phyloP scores from a whole-genome alignment of 1,140 invertebrate genomes.

The Apis dorsata region DNA sequence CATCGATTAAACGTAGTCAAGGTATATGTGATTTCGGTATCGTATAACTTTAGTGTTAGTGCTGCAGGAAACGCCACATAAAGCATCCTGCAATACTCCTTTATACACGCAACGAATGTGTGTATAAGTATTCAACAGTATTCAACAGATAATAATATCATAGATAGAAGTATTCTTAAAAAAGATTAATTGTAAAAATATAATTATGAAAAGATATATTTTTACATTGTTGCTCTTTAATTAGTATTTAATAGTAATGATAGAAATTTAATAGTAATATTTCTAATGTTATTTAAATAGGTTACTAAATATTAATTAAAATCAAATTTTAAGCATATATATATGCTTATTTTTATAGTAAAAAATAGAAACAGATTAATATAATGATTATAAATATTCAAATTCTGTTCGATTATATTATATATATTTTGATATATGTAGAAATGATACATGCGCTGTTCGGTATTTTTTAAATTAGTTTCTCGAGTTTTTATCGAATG shows the following conservation, averaged over 20 bases:
- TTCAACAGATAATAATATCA: slow-evolving; percentile 7
- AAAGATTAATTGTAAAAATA: not conserved
- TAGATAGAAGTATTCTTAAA: not conserved
- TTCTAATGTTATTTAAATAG: too few relatives aligned
- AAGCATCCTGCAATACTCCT: slow-evolving; percentile 22
- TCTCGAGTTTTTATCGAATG: not conserved
- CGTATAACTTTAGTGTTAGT: slow-evolving; percentile 36
- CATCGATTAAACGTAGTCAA: slow-evolving; percentile 46
- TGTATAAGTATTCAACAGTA: too few relatives aligned
- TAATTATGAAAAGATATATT: not conserved
- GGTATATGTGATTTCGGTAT: slow-evolving; percentile 35
- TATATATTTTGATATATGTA: not conserved
- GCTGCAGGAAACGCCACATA: slow-evolving; percentile 31
- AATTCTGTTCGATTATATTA: not conserved
- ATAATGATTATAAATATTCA: not conserved
- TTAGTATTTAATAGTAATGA: too few relatives aligned
- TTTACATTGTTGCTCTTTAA: not conserved
- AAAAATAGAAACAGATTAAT: not conserved
- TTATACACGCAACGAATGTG: slow-evolving; percentile 3
- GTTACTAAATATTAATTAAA: not conserved
- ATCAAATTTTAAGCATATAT: not conserved
- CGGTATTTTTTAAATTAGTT: not conserved
- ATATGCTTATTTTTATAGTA: not conserved
- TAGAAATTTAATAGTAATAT: too few relatives aligned
- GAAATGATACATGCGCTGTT: not conserved